phyloP scores from a whole-genome alignment of 2,113 vertebrate species.

The Acanthisitta chloris region DNA sequence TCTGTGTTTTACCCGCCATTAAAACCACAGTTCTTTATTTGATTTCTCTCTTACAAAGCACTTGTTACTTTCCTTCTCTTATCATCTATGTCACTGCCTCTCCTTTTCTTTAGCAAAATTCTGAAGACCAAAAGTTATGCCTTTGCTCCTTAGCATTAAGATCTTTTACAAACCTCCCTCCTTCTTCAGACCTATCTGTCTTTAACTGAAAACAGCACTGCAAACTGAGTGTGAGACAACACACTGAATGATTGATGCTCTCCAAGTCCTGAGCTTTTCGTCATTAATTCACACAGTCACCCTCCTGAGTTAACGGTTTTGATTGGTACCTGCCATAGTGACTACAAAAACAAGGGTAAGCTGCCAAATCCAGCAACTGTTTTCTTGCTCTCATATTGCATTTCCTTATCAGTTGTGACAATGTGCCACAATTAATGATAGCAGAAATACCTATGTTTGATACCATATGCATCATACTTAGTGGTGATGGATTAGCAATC shows the following conservation, averaged over 20 bases:
- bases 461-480: constrained; percentile 79
- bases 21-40: constrained; percentile 58
- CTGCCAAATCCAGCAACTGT: constrained; percentile 58
- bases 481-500: constrained; percentile 80
- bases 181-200: constrained; percentile 51
- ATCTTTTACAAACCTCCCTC: constrained; percentile 23
- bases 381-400: constrained; percentile 67
- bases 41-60: constrained; percentile 54
- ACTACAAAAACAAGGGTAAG: constrained; percentile 59
- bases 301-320: constrained; percentile 19
- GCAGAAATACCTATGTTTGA: constrained; percentile 75
- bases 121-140: constrained; percentile 28
- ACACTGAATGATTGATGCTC: constrained; percentile 62
- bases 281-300: background rate
- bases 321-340: constrained; percentile 41
- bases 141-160: background rate
- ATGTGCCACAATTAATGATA: constrained; percentile 80
- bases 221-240: constrained; percentile 61
- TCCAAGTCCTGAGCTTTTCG: background rate
- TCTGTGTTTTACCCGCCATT: constrained; percentile 40
- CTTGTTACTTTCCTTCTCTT: constrained; percentile 58
- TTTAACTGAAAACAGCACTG: constrained; percentile 64
- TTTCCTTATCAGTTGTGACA: constrained; percentile 79
- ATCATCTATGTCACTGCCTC: background rate
- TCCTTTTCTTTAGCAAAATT: constrained; percentile 25